Conservation (phyloP, 2,888 invertebrate genomes). For the Tipula confusa region DNA sequence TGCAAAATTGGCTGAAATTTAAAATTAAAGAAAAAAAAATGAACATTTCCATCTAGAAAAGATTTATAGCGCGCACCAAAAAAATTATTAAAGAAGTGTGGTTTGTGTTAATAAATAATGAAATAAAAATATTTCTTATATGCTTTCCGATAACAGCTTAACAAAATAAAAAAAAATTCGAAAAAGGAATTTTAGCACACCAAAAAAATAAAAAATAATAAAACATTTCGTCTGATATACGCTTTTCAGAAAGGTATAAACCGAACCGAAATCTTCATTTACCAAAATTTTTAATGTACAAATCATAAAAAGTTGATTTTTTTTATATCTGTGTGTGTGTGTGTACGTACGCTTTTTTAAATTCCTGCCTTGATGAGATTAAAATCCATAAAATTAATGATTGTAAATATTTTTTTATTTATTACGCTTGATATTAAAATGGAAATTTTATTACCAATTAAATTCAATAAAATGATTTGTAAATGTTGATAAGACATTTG, state of each 20-base stretch:
- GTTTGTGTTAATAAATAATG: neutral
- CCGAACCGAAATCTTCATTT: neutral
- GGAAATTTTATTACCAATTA: slow-evolving; percentile 14
- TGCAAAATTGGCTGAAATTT: slow-evolving; percentile 16
- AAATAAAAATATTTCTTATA: neutral
- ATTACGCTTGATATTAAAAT: neutral
- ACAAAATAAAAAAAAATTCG: no score
- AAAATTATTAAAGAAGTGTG: neutral
- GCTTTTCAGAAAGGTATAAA: neutral
- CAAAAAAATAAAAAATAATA: neutral
- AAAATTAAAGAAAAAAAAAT: neutral
- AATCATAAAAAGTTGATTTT: neutral
- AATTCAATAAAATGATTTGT: slow-evolving; percentile 1
- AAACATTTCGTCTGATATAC: neutral
- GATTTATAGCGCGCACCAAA: slow-evolving; percentile 8
- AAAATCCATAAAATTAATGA: slow-evolving; percentile 3
- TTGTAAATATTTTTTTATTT: neutral
- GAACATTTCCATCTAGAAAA: neutral
- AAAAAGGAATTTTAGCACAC: neutral
- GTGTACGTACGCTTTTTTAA: neutral
- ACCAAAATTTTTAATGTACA: neutral
- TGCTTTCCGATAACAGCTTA: neutral
- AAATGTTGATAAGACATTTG: neutral
- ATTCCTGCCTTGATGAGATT: neutral
- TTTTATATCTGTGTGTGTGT: neutral